Evolutionary conservation across 1,140 invertebrate genomes (phyloP), one percentile per base, ranked within the genome.

Genomic region (Brachionus calyciflorus): DNA sequence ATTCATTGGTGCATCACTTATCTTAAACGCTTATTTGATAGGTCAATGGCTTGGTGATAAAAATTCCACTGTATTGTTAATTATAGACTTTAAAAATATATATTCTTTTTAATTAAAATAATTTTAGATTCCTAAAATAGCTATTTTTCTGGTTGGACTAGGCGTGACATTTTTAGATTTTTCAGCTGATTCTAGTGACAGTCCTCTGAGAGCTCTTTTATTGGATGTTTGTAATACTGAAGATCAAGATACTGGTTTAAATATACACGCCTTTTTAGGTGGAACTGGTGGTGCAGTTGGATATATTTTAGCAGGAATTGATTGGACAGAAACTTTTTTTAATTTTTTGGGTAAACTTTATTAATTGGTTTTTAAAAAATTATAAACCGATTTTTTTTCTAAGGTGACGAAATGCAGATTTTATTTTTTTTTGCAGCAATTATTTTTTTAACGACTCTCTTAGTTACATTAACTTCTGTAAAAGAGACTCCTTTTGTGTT

Each of bases 251-350:
- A 55, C 49, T 24, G 73, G 73, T 7, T 41, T 76, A 9, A 76
- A 76, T 19, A 55, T 76, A 0, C 73, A 57, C n/a, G 73, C 73
- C 3, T 55, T 76, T 55, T 24, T 76, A 12, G 70, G 70, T n/a
- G 73, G 73, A 0, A 68, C 86, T 12, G 87, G 87, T 1, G 85
- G 85, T 2, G 84, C 86, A 70, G 53, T 87, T 19, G 87, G 87
- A 1, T 88, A 87, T 78, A 79, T 87, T 14, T 81, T 87, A 14
- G 85, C 85, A 9, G 85, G 86, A 28, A 78, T 87, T n/a, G 83
- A 87, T 68, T 88, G 87, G 87, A 82, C 81, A 14, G 65, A 80
- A 14, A 76, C 49, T 9, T 55, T 55, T 28, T 44, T 85, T 24
- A 48, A 9, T 21, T 76, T 33, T 53, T 33, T 53, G 1, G 68